Evolutionary conservation across 2,797 vertebrate species (phyloP), one percentile per base, ranked within the genome.

Genomic region (Chelonia mydas): DNA sequence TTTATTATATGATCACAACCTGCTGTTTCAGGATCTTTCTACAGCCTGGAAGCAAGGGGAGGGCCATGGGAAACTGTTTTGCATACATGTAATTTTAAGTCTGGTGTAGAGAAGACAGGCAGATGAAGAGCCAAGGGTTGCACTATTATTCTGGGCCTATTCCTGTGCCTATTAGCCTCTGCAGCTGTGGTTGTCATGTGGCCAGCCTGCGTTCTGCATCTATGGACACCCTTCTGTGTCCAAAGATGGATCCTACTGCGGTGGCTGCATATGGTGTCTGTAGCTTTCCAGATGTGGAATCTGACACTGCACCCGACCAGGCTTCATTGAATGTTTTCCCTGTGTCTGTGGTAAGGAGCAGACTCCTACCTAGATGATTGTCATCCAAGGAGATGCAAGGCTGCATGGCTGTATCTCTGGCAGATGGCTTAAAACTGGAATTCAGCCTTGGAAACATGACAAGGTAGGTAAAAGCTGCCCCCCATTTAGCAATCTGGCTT

Each of bases 31-130:
- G 45, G 33, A 86, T 37, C 13, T 25, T 61, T 1, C 37, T 89
- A 61, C 0, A 2, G 5, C 31, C 28, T 2, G 11, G 21, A 0
- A 28, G 31, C 11, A 0, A n/a, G 76, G 76, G 53, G 13, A 76
- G 1, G 45, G 11, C 13, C 86, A 72, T 3, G 57, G 33, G 25
- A 33, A 88, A 83, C 47, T 2, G 31, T 83, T 77, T 89, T 65
- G 45, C 7, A 45, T 0, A 1, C 17, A 10, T 9, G 0, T 28
- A 85, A 77, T 25, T 61, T 87, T 45, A 93, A 90, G 31, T 59
- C 5, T 61, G 54, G 50, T 76, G 57, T 25, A 88, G 5, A 57
- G 55, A 11, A 11, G 11, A 88, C 19, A 28, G 74, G 47, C 13
- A 28, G 45, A 15, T 49, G 45, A 16, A 15, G 15, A 17, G 41